Base-by-base conservation (phyloP, 2,797 vertebrate genomes). In the Morus bassanus region DNA sequence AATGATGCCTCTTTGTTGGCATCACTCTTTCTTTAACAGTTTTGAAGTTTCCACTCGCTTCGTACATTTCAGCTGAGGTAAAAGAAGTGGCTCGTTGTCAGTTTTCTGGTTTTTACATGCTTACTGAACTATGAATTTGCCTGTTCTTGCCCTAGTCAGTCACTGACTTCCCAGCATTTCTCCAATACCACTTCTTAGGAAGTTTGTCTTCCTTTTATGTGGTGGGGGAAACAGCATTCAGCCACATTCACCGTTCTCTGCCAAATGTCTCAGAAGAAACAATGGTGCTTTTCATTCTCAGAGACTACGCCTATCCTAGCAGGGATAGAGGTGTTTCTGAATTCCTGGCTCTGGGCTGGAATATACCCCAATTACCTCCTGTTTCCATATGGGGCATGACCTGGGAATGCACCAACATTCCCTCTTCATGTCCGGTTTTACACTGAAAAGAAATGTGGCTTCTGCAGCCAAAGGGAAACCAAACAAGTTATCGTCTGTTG, bases 151-250 rank as follows among this genome's bases (percentile, higher is more conserved):
- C 37, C 4, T 57, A 92, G 51, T 82, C 54, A 79, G 59, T 74
- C 67, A 74, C 45, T 84, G 61, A 70, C 80, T 95, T 95, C 74
- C 69, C 89, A 93, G 43, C 16, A 95, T 95, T 88, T 90, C 63
- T 84, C 76, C 72, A 77, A 75, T 78, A 82, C 87, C 79, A 95
- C 82, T 96, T 95, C 94, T 96, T 88, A 94, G 37, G 82, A 95
- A 96, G 41, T 89, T 81, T 93, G 68, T 75, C 85, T 88, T 97
- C 64, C 92, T 96, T 95, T 96, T 51, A 95, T 97, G 92, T 89
- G 85, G 89, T 88, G 30, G 37, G 28, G 10, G 33, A 94, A 91
- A 91, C 35, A 85, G 57, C 18, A 89, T 85, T 95, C 82, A 94
- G 37, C 57, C 54, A 69, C 68, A 91, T 80, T 93, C 64, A 63